Evolutionary conservation across 53 echinoderm and acorn worm genomes (phyloP).

Genomic region (Astropecten irregularis): DNA sequence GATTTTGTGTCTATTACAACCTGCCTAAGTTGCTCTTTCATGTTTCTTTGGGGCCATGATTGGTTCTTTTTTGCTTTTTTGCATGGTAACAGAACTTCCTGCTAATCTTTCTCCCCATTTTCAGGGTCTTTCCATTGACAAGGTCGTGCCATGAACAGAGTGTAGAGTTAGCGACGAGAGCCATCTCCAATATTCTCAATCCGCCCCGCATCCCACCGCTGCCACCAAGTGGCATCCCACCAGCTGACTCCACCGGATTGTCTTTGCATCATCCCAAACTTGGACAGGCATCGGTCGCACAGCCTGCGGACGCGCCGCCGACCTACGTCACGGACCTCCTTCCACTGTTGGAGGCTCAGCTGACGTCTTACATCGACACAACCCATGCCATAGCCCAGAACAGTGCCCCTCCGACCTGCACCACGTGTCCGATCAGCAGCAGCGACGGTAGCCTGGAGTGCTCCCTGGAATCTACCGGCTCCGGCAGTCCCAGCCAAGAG

Average conservation of each 20-base stretch:
- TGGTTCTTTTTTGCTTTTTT: too few relatives aligned
- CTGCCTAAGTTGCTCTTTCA: too few relatives aligned
- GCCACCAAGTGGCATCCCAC: slow-evolving; percentile 6
- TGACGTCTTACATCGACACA: slow-evolving; percentile 60
- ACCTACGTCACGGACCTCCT: slow-evolving; percentile 51
- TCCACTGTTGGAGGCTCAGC: slow-evolving; percentile 76
- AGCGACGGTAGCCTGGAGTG: slow-evolving; percentile 22
- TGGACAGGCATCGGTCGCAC: neutral
- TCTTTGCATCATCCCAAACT: too few relatives aligned
- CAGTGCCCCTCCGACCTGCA: neutral
- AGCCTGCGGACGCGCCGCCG: neutral
- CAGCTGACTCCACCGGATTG: neutral
- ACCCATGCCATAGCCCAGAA: slow-evolving; percentile 28
- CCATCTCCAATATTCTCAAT: slow-evolving; percentile 43
- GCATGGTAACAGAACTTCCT: too few relatives aligned
- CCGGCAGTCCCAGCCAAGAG: slow-evolving; percentile 2
- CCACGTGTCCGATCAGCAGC: slow-evolving; percentile 9
- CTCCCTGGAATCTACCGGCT: slow-evolving; percentile 31
- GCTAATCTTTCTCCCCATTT: neutral
- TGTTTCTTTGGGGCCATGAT: too few relatives aligned
- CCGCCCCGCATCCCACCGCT: slow-evolving; percentile 44
- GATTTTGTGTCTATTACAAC: too few relatives aligned
- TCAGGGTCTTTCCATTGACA: neutral
- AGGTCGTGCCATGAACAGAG: neutral
- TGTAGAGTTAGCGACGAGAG: slow-evolving; percentile 21